Evolutionary conservation across 2,888 invertebrate genomes (phyloP).

Genomic region (Oeneis ivallda): DNA sequence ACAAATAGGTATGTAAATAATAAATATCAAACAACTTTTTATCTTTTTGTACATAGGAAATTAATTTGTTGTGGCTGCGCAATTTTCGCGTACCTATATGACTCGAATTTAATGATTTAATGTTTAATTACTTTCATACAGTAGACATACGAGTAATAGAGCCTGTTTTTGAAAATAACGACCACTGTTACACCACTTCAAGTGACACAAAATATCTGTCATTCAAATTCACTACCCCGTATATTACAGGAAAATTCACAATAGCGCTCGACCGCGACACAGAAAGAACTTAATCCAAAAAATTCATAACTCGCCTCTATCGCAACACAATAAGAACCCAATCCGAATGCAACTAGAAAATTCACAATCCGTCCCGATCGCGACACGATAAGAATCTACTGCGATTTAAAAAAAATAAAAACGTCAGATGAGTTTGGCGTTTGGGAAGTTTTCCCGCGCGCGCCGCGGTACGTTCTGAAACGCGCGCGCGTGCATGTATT

Average conservation of each 20-base stretch:
- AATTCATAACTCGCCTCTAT: not conserved
- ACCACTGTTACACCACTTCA: constrained; percentile 24
- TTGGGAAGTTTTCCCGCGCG: constrained; percentile 60
- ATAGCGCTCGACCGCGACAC: not conserved
- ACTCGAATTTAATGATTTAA: too few species aligned
- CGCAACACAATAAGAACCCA: constrained; percentile 2
- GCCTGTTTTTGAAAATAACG: not conserved
- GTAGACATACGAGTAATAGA: not conserved
- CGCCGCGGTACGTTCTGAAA: constrained; percentile 53
- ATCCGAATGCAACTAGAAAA: constrained; percentile 16
- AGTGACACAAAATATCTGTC: not conserved
- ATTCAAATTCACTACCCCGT: not conserved
- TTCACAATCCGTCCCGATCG: constrained; percentile 31
- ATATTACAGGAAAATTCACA: not conserved
- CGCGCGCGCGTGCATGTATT: constrained; percentile 63
- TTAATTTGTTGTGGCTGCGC: too few species aligned
- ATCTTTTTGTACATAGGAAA: too few species aligned
- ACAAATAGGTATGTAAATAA: too few species aligned
- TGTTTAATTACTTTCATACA: too few species aligned
- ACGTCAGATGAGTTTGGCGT: constrained; percentile 43
- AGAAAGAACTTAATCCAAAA: not conserved
- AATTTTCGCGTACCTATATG: too few species aligned
- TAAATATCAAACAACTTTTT: too few species aligned
- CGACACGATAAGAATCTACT: constrained; percentile 16
- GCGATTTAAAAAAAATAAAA: constrained; percentile 49